A percentile compares a stretch with the other conserved stretches of the same genome.
These are phyloP conservation scores for Limenitis camilla DNA, from an alignment of 2,888 invertebrate species.

Conservation along the genomic window DNA sequence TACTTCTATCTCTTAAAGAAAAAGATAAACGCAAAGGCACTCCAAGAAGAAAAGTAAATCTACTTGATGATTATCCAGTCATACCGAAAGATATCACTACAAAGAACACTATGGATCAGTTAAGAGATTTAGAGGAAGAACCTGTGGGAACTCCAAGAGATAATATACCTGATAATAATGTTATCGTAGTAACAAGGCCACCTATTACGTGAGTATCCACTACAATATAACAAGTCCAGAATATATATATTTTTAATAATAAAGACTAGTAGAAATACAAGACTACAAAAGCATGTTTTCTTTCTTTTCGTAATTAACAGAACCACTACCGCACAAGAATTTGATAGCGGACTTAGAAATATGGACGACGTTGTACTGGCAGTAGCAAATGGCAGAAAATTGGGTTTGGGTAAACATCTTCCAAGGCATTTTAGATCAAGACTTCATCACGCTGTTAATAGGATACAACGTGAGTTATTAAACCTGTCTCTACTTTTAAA, in stretches of 20 bases:
- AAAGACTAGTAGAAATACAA: neutral
- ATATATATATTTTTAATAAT: neutral
- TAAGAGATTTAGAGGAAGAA: constrained; percentile 60
- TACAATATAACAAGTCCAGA: too few species aligned
- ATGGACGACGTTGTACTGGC: constrained; percentile 67
- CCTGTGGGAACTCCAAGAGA: constrained; percentile 52
- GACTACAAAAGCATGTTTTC: too few species aligned
- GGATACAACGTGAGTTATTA: constrained; percentile 43
- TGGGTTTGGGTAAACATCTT: constrained; percentile 57
- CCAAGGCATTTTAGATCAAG: constrained; percentile 65
- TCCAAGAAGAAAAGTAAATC: constrained; percentile 30
- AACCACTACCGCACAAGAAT: constrained; percentile 43
- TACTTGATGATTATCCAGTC: constrained; percentile 22
- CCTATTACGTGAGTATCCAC: constrained; percentile 42
- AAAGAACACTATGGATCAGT: constrained; percentile 39
- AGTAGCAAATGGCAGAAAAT: constrained; percentile 55
- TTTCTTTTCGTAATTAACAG: too few species aligned
- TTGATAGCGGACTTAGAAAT: constrained; percentile 42
- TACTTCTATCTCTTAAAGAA: constrained; percentile 37
- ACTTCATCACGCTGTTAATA: constrained; percentile 63
- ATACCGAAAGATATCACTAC: constrained; percentile 33
- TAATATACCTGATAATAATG: constrained; percentile 48
- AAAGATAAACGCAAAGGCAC: constrained; percentile 43
- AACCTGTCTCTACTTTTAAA: neutral
- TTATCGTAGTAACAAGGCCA: constrained; percentile 48